These are phyloP conservation scores for Euura saliciscinereae DNA, from an alignment of 1,140 invertebrate genomes.

Conservation along the genomic window DNA sequence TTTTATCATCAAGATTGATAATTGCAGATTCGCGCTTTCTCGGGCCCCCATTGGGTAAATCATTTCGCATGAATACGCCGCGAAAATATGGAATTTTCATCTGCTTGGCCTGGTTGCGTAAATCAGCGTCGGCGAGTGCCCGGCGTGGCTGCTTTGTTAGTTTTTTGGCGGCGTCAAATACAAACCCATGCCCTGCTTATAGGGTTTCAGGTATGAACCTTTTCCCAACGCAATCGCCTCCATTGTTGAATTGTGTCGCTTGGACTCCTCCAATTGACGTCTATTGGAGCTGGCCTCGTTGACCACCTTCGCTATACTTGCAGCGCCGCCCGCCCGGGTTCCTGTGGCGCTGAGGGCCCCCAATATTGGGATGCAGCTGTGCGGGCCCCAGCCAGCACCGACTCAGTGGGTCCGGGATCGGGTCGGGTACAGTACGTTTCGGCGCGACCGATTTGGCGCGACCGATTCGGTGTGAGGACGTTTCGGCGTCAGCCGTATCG, in stretches of 20 bases:
- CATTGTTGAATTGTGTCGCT: background rate
- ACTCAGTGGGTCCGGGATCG: background rate
- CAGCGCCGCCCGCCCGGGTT: too few species aligned
- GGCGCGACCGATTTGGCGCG: too few species aligned
- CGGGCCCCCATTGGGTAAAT: background rate
- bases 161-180: too few species aligned
- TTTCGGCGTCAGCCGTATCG: too few species aligned
- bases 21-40: background rate
- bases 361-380: background rate
- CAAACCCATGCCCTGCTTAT: too few species aligned
- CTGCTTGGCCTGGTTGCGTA: background rate
- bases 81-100: background rate
- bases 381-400: background rate
- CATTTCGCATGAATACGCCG: background rate
- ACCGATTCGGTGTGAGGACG: too few species aligned
- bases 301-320: background rate
- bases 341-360: background rate
- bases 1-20: background rate
- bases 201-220: background rate
- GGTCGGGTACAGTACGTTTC: too few species aligned
- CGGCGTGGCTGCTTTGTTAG: background rate
- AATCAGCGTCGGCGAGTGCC: background rate
- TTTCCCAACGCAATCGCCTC: background rate
- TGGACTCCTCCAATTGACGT: background rate
- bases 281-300: background rate